A percentile compares a stretch with the other conserved stretches of the same genome.
Conservation (phyloP, 2,113 vertebrate genomes). For the Phalacrocorax carbo region DNA sequence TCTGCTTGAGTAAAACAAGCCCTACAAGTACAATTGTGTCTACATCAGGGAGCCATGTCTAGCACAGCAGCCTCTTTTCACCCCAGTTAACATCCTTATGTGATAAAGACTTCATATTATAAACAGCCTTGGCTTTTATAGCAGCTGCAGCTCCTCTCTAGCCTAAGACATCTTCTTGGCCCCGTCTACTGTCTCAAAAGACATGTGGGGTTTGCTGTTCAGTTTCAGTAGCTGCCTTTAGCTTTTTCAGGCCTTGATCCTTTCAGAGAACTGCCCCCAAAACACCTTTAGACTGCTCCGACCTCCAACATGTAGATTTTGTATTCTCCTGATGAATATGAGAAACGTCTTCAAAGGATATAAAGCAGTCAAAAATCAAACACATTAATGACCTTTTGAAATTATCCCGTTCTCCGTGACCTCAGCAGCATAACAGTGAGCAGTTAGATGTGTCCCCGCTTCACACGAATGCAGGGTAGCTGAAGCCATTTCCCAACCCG, state of each 20-base stretch:
- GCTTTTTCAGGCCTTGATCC: background rate
- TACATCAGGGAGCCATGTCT: fast-evolving
- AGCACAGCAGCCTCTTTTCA: background rate
- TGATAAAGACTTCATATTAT: fast-evolving
- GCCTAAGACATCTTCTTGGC: too few species aligned
- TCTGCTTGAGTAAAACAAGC: background rate
- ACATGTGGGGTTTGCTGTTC: background rate
- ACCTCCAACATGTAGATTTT: background rate
- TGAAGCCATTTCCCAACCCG: background rate
- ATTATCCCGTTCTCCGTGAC: background rate
- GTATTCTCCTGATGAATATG: background rate
- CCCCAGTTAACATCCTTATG: background rate
- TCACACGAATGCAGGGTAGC: background rate
- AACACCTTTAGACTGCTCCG: background rate
- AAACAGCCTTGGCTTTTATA: background rate
- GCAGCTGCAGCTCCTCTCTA: background rate
- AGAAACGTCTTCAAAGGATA: background rate
- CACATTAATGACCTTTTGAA: background rate
- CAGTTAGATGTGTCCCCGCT: background rate
- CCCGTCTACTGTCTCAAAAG: background rate
- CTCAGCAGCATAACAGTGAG: background rate
- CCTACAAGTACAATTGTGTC: fast-evolving
- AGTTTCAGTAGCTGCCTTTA: background rate
- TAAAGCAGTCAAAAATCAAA: background rate
- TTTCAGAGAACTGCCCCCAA: background rate